Evolutionary conservation across 2,888 invertebrate species (phyloP), one percentile per base, ranked within the genome.

Genomic region (Pardosa pseudoannulata): DNA sequence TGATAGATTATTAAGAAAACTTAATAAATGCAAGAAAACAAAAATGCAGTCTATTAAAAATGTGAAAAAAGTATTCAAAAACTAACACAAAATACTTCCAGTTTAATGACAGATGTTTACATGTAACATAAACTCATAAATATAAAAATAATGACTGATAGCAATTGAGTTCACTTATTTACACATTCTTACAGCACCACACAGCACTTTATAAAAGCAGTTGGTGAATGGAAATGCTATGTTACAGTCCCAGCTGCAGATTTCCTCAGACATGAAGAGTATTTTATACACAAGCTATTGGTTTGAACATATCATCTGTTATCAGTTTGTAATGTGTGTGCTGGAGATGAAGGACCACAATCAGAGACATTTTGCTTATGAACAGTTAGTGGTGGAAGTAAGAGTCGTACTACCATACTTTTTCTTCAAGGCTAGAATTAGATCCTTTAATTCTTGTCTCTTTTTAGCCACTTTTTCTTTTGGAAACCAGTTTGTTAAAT

Each of bases 401-500:
- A 16, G 2, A 46, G 41, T 13, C 11, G 36, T 36, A 36, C 11
- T 36, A 7, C 11, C 6, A 36, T 94, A 94, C 91, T 94, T 94
- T 89, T 94, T 93, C 94, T 96, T 96, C 28, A 97, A 92, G 50
- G 92, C 91, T 90, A 95, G 94, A 73, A 98, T 93, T 87, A 98
- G 92, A 88, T 94, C 93, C 39, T 96, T 95, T 89, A 98, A 95
- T 89, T 97, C 96, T 91, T 96, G 96, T 80, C 98, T 93, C 92
- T 98, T 98, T 79, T 94, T 93, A 1, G 95, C 95, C 0, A 97
- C 96, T 2, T 94, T 93, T 86, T 96, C 94, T 90, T 95, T 95
- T 88, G 95, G 94, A 91, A 98, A 98, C 98, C 98, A 98, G 90
- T 94, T 94, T 76, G 94, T 93, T 88, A 98, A 92, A 88, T 95